A percentile compares a stretch with the other conserved stretches of the same genome.
phyloP scores from a whole-genome alignment of 53 echinoderm and acorn worm species.

The Actinopyga echinites region DNA sequence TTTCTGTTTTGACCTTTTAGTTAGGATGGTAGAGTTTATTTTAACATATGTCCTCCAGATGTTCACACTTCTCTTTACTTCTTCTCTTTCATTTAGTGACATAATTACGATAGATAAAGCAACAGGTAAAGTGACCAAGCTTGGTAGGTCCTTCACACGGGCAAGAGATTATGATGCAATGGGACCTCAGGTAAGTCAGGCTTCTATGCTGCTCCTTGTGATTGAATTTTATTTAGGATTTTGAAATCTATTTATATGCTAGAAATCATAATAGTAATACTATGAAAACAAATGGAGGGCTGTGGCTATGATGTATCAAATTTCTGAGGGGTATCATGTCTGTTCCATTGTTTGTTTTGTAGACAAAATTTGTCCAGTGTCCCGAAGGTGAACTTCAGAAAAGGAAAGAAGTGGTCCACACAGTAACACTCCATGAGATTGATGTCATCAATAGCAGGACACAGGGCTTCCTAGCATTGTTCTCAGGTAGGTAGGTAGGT shows the following conservation, averaged over 20 bases:
- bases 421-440: slow-evolving; percentile 95
- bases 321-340: too few relatives aligned
- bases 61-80: background rate
- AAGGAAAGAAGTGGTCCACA: slow-evolving; percentile 97
- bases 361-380: slow-evolving; percentile 99
- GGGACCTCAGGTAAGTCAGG: slow-evolving; percentile 89
- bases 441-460: slow-evolving; percentile 99
- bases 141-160: slow-evolving; percentile 93
- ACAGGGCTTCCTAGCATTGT: slow-evolving; percentile 97
- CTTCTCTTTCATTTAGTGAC: slow-evolving; percentile 61
- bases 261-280: too few relatives aligned
- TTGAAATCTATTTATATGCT: background rate
- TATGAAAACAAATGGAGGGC: too few relatives aligned
- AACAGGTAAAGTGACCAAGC: slow-evolving; percentile 97
- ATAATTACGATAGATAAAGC: slow-evolving; percentile 99
- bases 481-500: slow-evolving; percentile 83
- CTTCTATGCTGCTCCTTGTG: background rate
- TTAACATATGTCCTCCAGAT: too few relatives aligned
- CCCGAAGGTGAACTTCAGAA: slow-evolving; percentile 98
- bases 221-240: background rate
- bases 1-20: too few relatives aligned
- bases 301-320: too few relatives aligned
- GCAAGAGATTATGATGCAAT: slow-evolving; percentile 99
- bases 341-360: background rate
- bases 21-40: too few relatives aligned